phyloP scores from a whole-genome alignment of 2,797 vertebrate genomes.

The Pangasius sanitwongsei region DNA sequence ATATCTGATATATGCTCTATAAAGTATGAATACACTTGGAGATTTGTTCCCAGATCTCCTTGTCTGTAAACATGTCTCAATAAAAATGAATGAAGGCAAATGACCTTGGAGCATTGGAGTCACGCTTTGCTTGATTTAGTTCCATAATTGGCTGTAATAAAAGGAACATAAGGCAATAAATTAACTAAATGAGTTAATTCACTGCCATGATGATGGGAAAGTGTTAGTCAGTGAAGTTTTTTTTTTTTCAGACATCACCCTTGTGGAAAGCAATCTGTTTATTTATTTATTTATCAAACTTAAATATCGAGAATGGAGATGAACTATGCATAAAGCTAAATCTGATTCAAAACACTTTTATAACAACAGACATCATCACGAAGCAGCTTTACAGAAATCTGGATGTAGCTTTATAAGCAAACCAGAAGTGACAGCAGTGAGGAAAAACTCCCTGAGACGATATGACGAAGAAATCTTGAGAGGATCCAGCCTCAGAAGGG shows the following conservation, averaged over 20 bases:
- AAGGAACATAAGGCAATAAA: slow-evolving; percentile 24
- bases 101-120: slow-evolving; percentile 4
- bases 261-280: not conserved
- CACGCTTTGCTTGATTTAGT: slow-evolving; percentile 26
- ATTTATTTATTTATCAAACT: not conserved
- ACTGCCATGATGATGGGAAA: slow-evolving; percentile 13
- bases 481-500: not conserved
- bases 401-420: not conserved
- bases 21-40: not conserved
- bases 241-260: not conserved
- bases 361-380: not conserved
- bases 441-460: not conserved
- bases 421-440: not conserved
- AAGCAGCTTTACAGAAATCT: not conserved
- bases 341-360: not conserved
- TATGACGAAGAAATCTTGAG: not conserved
- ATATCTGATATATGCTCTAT: slow-evolving; percentile 9
- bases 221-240: not conserved
- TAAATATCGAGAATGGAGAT: not conserved
- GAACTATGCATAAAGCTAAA: not conserved
- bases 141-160: slow-evolving; percentile 24
- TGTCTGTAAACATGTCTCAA: slow-evolving; percentile 29
- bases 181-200: slow-evolving; percentile 17
- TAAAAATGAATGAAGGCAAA: slow-evolving; percentile 9
- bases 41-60: not conserved